Base-by-base conservation (phyloP, 2,888 invertebrate genomes). In the Xanthia togata region DNA sequence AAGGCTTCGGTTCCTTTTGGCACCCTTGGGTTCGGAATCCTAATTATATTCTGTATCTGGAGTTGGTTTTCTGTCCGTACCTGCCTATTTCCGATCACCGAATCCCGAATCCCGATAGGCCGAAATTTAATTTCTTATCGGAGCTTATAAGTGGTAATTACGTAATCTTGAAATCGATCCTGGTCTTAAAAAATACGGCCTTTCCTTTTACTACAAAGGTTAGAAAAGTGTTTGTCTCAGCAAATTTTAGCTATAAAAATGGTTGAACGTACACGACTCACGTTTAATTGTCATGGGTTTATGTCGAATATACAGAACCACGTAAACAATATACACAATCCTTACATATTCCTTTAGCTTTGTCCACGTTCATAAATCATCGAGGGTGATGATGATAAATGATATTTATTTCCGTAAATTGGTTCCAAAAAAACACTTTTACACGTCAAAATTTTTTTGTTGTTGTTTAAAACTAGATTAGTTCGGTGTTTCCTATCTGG, bases 61-160 rank as follows among this genome's bases (percentile, higher is more conserved):
- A 79, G 20, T 69, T 11, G 23, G 20, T 44, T 0, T 82, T 71
- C 79, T 83, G 70, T 0, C 1, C 9, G 35, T 14, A 14, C 35
- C 67, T 65, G 44, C 47, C 6, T 20, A 20, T 6, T 69, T 2
- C 23, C 1, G 35, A 59, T 55, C 31, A 35, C n/a, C 47, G 35
- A 64, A 70, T 79, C 47, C 44, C 26, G 38, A 73, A 50, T 74
- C 70, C 74, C 83, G 57, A 76, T 57, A 57, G 83, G 71, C 63
- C 60, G 44, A 31, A 83, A 75, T 81, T 77, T 71, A 77, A 83
- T 77, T 84, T 77, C 68, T 77, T 72, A 74, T 77, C 70, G 62
- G n/a, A 26, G 67, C 55, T 77, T 80, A 73, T 60, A 65, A 72
- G 60, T 69, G 44, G 53, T 73, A 57, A 77, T 73, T 79, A 71